Evolutionary conservation across 2,797 vertebrate genomes (phyloP), one percentile per base, ranked within the genome.

Genomic region (Gymnothorax javanicus): DNA sequence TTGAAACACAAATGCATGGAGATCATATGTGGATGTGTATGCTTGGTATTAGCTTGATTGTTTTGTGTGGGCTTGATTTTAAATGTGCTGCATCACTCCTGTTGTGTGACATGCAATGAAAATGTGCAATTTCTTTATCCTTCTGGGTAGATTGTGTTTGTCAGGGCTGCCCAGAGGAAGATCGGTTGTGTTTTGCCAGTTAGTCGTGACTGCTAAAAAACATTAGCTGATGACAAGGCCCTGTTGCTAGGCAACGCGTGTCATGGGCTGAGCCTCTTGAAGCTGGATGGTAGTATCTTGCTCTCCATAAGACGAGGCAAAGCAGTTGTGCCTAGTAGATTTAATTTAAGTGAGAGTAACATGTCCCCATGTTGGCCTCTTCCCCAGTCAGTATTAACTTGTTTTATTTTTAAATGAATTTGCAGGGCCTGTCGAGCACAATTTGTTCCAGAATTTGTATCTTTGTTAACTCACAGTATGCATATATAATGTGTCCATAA

Each of bases 131-230:
- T 86, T 88, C 83, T 59, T 77, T 81, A 73, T 69, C 62, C n/a
- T 11, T 58, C 84, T 79, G 89, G 92, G 93, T 91, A 62, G 82
- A 87, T 86, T 86, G 94, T 93, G 94, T 94, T 95, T 93, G 92
- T 92, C 91, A 89, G 93, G 52, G 88, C 92, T 92, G 91, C 90
- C 88, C 91, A 91, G 93, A 93, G 91, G 94, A 95, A 93, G 94
- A 93, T 94, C 93, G 94, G 93, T 93, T 93, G 94, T 95, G 92
- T 94, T 95, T 96, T 96, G 95, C 89, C 86, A 95, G 95, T 97
- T 96, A 96, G 97, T 98, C 96, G 94, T 98, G 97, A 98, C 97
- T 96, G 94, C 94, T 96, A 95, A 96, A 97, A 97, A 96, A 95
- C 95, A 94, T 96, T 96, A 96, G 97, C 96, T 96, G 95, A 96